These are phyloP conservation scores for Cyclophora punctaria DNA, from an alignment of 2,888 invertebrate species.

Conservation along the genomic window DNA sequence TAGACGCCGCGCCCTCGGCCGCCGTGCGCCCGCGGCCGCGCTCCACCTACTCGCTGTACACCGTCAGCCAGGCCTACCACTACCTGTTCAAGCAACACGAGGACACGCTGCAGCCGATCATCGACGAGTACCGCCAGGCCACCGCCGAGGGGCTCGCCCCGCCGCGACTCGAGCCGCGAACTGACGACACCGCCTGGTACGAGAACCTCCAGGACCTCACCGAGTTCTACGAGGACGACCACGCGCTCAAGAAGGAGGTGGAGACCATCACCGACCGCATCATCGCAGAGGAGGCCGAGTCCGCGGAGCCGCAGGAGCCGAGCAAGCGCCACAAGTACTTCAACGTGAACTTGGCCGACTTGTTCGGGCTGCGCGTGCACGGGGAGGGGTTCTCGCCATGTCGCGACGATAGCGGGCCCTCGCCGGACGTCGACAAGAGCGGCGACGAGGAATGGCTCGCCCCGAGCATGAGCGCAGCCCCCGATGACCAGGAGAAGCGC, in stretches of 20 bases:
- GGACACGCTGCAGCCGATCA: constrained; percentile 59
- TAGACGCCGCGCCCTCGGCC: constrained; percentile 44
- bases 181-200: constrained; percentile 45
- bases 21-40: constrained; percentile 50
- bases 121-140: constrained; percentile 50
- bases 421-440: constrained; percentile 33
- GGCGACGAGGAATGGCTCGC: constrained; percentile 66
- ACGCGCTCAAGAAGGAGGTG: constrained; percentile 45
- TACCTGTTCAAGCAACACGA: constrained; percentile 64
- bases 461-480: constrained; percentile 61
- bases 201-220: constrained; percentile 62
- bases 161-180: constrained; percentile 8
- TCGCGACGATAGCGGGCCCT: constrained; percentile 42
- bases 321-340: constrained; percentile 43
- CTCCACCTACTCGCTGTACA: constrained; percentile 59
- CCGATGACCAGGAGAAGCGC: constrained; percentile 43
- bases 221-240: constrained; percentile 70
- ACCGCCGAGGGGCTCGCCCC: constrained; percentile 23
- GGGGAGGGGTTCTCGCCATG: constrained; percentile 52
- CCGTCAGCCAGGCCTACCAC: constrained; percentile 63
- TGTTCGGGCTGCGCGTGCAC: constrained; percentile 53
- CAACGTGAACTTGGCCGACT: constrained; percentile 60
- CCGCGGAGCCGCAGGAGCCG: constrained; percentile 25
- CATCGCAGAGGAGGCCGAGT: constrained; percentile 42
- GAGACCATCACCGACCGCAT: constrained; percentile 54